Evolutionary conservation across 2,113 vertebrate species (phyloP).

Genomic region (Leucopternis melanops): DNA sequence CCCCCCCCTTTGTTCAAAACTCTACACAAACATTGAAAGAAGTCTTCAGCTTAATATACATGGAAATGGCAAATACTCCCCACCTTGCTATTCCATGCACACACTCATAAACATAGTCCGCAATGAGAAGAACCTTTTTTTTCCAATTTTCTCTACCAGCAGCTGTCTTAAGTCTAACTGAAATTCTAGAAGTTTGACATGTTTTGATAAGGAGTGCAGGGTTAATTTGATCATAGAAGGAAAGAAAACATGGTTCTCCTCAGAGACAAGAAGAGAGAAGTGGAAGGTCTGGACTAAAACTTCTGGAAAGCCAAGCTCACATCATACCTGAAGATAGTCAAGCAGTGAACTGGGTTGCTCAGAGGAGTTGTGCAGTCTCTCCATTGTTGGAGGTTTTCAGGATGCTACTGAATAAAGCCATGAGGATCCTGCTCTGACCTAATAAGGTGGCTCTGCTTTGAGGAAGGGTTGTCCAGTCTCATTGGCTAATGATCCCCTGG

Average conservation of each 20-base stretch:
- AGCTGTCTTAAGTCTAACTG: background rate
- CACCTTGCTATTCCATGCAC: background rate
- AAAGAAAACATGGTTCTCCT: background rate
- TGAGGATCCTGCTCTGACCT: background rate
- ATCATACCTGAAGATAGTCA: background rate
- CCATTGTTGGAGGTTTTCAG: background rate
- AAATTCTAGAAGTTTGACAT: background rate
- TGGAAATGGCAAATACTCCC: background rate
- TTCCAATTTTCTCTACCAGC: background rate
- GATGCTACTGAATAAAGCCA: rapidly evolving
- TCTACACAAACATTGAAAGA: background rate
- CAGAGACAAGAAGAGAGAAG: background rate
- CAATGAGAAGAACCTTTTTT: background rate
- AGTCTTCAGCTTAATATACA: background rate
- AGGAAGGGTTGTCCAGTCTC: background rate
- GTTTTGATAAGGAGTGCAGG: background rate
- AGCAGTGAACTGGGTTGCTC: background rate
- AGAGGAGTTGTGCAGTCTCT: background rate
- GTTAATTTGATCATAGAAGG: background rate
- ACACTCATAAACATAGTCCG: background rate
- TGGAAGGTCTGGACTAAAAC: background rate
- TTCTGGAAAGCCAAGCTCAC: background rate
- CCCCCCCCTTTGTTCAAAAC: background rate
- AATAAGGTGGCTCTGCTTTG: background rate
- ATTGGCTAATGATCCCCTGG: background rate